Evolutionary conservation across 2,888 invertebrate genomes (phyloP).

Genomic region (Aspidiotus destructor): DNA sequence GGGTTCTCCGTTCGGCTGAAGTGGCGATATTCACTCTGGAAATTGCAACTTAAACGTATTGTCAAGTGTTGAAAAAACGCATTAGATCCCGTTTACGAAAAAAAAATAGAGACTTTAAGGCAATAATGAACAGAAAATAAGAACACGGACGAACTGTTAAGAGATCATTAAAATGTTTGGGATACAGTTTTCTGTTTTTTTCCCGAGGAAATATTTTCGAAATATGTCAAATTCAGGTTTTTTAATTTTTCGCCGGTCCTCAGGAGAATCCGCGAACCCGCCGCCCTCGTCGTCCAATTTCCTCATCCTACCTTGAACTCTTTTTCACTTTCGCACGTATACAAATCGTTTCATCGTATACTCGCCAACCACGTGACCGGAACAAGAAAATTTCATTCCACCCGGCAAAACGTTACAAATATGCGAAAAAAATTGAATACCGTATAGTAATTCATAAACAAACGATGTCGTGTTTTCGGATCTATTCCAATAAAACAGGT

Average conservation of each 20-base stretch:
- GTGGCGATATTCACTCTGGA: not conserved
- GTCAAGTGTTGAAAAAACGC: too few species aligned
- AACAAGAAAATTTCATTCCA: too few species aligned
- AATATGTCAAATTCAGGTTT: conserved; percentile 23
- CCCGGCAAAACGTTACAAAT: too few species aligned
- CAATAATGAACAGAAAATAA: not conserved
- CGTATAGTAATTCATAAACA: not conserved
- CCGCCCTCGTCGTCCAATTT: not conserved
- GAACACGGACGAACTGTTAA: conserved; percentile 3
- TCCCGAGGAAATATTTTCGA: conserved; percentile 17
- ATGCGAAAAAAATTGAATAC: not conserved
- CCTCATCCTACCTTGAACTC: too few species aligned
- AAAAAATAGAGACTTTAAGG: not conserved
- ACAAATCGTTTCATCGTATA: too few species aligned
- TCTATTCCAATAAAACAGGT: conserved; percentile 29
- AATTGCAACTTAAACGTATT: not conserved
- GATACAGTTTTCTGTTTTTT: conserved; percentile 13
- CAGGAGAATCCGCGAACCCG: not conserved
- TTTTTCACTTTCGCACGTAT: too few species aligned
- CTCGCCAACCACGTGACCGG: too few species aligned
- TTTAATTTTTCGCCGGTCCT: conserved; percentile 4
- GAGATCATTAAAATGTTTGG: conserved; percentile 25
- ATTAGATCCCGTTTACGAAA: too few species aligned
- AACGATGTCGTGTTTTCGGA: conserved; percentile 15
- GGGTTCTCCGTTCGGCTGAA: not conserved